Evolutionary conservation across 2,797 vertebrate genomes (phyloP), one percentile per base, ranked within the genome.

Genomic region (Pogoniulus pusillus): DNA sequence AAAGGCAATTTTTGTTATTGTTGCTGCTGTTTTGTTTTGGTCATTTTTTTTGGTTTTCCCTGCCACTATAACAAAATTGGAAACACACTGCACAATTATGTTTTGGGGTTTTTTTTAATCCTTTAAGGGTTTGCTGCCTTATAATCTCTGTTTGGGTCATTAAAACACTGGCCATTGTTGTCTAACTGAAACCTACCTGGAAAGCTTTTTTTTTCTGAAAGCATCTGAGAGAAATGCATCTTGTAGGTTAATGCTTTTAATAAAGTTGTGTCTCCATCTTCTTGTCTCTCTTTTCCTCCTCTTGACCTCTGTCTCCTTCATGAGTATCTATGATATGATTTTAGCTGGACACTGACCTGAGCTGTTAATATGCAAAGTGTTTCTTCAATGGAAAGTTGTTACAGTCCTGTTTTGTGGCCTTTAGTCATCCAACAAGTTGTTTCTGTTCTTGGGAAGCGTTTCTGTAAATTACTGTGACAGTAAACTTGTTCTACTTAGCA

Each of bases 151-250:
- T 43, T 51, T 51, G 49, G 53, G 19, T 29, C 63, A 45, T 62
- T 83, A 51, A 47, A 85, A 22, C 53, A 6, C 1, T 4, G 18
- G 26, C 9, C 69, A 6, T 10, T 43, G 41, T 12, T 54, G 41
- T 1, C 0, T n/a, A 0, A 1, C 39, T n/a, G 59, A 81, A 89
- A 41, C 18, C 54, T 32, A 17, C 34, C 43, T 7, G 2, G n/a
- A 54, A 80, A n/a, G n/a, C n/a, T 32, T 4, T 4, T 53, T 16
- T 73, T 29, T 70, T 12, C 27, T 27, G 29, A 73, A 62, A n/a
- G 15, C 60, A 54, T 72, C 8, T 0, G 1, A 19, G 27, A 65
- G 41, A 54, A 83, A 70, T 24, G 37, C 53, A 37, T 37, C 34
- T 49, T 59, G 15, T 19, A 71, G 43, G 29, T 59, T 70, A 49